Base-by-base conservation (phyloP, 2,113 vertebrate genomes). In the Gopherus evgoodei region DNA sequence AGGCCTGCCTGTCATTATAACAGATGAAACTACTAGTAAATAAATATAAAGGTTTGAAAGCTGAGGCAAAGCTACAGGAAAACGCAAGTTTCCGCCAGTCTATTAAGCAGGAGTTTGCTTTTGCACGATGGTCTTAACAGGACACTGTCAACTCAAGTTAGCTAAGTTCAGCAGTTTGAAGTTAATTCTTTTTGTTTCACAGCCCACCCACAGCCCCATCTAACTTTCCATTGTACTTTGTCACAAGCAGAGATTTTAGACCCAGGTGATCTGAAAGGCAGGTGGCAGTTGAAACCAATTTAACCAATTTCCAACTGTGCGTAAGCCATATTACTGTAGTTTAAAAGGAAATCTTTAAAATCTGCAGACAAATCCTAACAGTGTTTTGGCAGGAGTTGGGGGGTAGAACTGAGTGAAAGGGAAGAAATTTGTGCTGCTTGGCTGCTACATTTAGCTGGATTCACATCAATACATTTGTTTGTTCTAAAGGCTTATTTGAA, bases 221-320 rank as follows among this genome's bases (percentile, higher is more conserved):
- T 89, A 92, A 93, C 96, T 95, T 93, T 91, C 81, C 93, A 76
- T 54, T 91, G 12, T 87, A 75, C 84, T 57, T 93, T 94, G 89
- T 9, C 72, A 90, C 17, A 59, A 95, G 54, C 50, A 84, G 57
- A 96, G 91, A 92, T 38, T 59, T 89, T 50, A 94, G 85, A 90
- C 83, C 65, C 3, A 1, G 35, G 22, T 56, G 59, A 98, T 91
- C 84, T 83, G 81, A 93, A 98, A 97, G 93, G 47, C 56, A 96
- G 83, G 88, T 93, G 83, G 80, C 29, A 92, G 89, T 17, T 93
- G 86, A 95, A 96, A 97, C 75, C 86, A 96, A 97, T 96, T 29
- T 88, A 96, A 97, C 83, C 62, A 88, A 42, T 95, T 95, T 96
- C 94, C 90, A 96, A 89, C 76, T 69, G 62, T 69, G 91, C 54